phyloP scores from a whole-genome alignment of 1,140 invertebrate genomes.

The Sarcophaga peregrina region DNA sequence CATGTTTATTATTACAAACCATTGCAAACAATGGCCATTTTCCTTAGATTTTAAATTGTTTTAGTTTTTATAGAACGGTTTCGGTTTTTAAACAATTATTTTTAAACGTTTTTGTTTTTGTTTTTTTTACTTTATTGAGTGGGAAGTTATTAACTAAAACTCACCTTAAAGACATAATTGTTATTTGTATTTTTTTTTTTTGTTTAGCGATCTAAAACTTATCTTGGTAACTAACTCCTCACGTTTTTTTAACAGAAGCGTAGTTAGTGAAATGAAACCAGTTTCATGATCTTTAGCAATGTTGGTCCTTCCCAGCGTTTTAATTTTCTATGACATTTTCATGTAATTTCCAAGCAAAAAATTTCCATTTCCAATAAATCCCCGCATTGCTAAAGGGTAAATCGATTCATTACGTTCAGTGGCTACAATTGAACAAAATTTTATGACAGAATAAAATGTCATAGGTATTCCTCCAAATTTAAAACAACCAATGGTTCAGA shows the following conservation, averaged over 20 bases:
- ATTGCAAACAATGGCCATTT: not conserved
- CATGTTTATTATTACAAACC: not conserved
- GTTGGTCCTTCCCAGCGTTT: too few relatives aligned
- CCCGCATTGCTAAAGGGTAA: too few relatives aligned
- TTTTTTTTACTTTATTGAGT: not conserved
- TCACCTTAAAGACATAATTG: conserved; percentile 24
- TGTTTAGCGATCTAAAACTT: not conserved
- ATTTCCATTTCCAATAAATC: too few relatives aligned
- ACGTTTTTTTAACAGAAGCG: not conserved
- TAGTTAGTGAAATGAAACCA: not conserved
- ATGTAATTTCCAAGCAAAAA: too few relatives aligned
- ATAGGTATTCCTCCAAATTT: too few relatives aligned
- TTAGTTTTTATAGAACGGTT: not conserved
- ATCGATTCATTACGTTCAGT: too few relatives aligned
- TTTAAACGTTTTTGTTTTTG: not conserved
- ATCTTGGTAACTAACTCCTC: not conserved
- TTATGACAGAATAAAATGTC: too few relatives aligned
- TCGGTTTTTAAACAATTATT: not conserved
- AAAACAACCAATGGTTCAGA: too few relatives aligned
- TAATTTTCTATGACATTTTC: too few relatives aligned
- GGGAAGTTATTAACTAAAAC: conserved; percentile 19
- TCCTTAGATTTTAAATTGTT: not conserved
- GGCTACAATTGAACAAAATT: too few relatives aligned
- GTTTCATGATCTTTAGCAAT: too few relatives aligned
- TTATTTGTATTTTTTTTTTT: conserved; percentile 21